Evolutionary conservation across 2,888 invertebrate species (phyloP).

Genomic region (Aphidoletes aphidimyza): DNA sequence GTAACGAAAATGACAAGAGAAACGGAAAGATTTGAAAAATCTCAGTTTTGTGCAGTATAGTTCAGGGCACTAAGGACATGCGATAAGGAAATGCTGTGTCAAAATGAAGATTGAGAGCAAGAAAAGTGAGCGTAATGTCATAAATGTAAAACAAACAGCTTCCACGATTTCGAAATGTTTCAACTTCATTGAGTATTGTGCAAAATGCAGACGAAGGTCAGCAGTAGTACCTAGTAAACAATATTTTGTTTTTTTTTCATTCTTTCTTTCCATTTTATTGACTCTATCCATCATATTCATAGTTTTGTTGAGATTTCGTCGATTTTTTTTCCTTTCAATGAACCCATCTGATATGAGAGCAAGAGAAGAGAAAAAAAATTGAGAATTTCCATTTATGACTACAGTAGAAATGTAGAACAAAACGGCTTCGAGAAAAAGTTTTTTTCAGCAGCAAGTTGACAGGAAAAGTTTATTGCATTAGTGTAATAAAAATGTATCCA

Average conservation of each 20-base stretch:
- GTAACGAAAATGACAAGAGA: not conserved
- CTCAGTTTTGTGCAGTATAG: not conserved
- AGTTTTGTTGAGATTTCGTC: not conserved
- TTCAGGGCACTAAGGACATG: not conserved
- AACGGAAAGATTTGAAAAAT: slow-evolving; percentile 25
- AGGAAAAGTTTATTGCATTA: not conserved
- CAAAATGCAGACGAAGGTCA: slow-evolving; percentile 31
- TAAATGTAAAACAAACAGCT: not conserved
- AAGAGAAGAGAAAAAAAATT: not conserved
- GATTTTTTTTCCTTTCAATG: not conserved
- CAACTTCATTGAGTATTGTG: not conserved
- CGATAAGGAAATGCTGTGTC: not conserved
- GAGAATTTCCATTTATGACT: not conserved
- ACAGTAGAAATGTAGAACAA: slow-evolving; percentile 46
- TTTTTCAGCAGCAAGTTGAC: not conserved
- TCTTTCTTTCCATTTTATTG: slow-evolving; percentile 35
- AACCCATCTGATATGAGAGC: not conserved
- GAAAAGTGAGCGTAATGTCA: slow-evolving; percentile 32
- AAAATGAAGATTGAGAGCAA: not conserved
- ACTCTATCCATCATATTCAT: not conserved
- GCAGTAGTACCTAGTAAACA: slow-evolving; percentile 47
- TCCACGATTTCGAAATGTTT: not conserved
- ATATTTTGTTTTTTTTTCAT: too few species aligned
- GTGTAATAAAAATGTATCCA: not conserved
- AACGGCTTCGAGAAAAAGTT: slow-evolving; percentile 8